A percentile compares a stretch with the other conserved stretches of the same genome.
Evolutionary conservation across 2,797 vertebrate species (phyloP).

Genomic region (Hipposideros larvatus): DNA sequence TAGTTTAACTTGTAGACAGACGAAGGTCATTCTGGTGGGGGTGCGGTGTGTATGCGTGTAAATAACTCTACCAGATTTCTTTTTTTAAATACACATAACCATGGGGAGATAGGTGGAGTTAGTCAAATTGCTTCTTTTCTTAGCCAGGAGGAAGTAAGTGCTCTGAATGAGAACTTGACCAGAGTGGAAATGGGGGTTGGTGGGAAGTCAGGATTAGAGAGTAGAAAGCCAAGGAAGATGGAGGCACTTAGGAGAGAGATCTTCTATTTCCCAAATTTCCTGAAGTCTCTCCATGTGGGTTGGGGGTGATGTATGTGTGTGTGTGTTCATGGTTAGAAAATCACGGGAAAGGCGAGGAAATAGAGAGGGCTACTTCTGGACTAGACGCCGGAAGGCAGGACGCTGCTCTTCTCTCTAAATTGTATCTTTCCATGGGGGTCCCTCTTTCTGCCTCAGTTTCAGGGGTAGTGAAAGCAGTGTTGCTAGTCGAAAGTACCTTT

Average conservation of each 20-base stretch:
- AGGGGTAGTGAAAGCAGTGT: neutral
- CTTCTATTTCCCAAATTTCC: neutral
- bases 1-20: neutral
- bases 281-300: too few species aligned
- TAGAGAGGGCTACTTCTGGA: neutral
- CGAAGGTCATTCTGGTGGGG: neutral
- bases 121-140: neutral
- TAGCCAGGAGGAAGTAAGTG: neutral
- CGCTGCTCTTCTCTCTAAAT: neutral
- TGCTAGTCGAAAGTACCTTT: neutral
- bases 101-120: neutral
- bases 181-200: neutral
- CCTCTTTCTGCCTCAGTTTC: neutral
- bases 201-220: neutral
- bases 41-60: neutral
- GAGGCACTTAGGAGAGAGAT: neutral
- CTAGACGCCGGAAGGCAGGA: neutral
- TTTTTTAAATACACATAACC: neutral
- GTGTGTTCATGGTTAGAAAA: neutral
- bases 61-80: neutral
- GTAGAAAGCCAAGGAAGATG: neutral
- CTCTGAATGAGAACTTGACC: neutral
- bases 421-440: neutral
- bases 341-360: neutral
- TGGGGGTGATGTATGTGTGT: neutral